phyloP scores from a whole-genome alignment of 1,140 invertebrate genomes.

The Sminthurinus signatus region DNA sequence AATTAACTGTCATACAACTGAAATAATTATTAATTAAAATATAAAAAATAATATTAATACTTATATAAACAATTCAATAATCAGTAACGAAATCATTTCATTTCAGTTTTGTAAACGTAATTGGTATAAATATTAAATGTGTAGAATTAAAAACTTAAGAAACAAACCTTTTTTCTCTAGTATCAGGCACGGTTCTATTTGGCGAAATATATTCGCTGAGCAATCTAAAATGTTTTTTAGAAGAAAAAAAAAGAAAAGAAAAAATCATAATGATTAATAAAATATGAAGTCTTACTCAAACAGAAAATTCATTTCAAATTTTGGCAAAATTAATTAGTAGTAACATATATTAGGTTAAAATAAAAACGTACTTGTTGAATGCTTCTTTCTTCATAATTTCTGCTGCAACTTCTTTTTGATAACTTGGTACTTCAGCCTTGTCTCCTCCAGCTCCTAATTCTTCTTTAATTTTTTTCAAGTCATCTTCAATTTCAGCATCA shows the following conservation, averaged over 20 bases:
- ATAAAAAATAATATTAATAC: too few relatives aligned
- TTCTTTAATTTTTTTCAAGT: constrained; percentile 48
- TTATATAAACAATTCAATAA: not conserved
- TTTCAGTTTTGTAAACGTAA: not conserved
- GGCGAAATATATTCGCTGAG: constrained; percentile 82
- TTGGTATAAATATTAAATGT: too few relatives aligned
- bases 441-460: constrained; percentile 67
- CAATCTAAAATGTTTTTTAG: constrained; percentile 49
- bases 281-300: too few relatives aligned
- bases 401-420: constrained; percentile 56
- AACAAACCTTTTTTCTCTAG: constrained; percentile 67
- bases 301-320: too few relatives aligned
- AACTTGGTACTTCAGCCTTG: constrained; percentile 32
- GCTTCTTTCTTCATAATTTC: constrained; percentile 70
- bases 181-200: constrained; percentile 73
- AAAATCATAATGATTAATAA: too few relatives aligned
- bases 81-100: too few relatives aligned
- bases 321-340: too few relatives aligned
- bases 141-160: too few relatives aligned
- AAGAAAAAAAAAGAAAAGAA: too few relatives aligned
- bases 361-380: constrained; percentile 64
- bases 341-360: too few relatives aligned
- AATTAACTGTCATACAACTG: constrained; percentile 53
- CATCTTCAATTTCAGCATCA: constrained; percentile 46
- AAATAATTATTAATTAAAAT: constrained; percentile 9